Conservation (phyloP, 2,888 invertebrate species). For the Netelia inedita region DNA sequence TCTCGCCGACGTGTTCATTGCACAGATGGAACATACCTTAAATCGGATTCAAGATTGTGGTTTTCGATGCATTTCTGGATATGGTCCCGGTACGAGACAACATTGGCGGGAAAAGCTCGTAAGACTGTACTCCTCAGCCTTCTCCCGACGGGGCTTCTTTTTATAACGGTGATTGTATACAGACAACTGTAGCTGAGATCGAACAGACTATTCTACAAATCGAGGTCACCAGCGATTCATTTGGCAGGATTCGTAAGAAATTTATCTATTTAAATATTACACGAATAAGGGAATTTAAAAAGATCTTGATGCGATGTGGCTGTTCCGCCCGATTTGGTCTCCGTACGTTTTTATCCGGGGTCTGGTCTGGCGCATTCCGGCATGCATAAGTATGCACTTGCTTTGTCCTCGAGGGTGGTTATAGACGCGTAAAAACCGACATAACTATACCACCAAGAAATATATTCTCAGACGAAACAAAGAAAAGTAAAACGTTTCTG, state of each 20-base stretch:
- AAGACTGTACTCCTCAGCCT: constrained; percentile 72
- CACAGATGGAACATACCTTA: constrained; percentile 60
- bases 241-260: background rate
- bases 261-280: background rate
- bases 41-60: constrained; percentile 78
- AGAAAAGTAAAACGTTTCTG: no score
- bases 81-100: constrained; percentile 70
- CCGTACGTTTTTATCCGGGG: background rate
- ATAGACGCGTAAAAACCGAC: background rate
- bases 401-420: background rate
- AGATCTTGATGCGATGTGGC: no score
- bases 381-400: background rate
- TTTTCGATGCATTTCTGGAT: constrained; percentile 81
- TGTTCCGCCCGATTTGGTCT: no score
- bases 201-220: background rate
- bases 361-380: background rate
- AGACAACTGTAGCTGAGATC: background rate
- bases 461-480: background rate
- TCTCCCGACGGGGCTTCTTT: background rate
- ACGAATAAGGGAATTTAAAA: no score
- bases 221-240: background rate
- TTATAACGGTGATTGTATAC: background rate
- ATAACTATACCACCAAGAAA: background rate
- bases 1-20: constrained; percentile 48
- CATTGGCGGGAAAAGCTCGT: constrained; percentile 74